Evolutionary conservation across 2,797 vertebrate species (phyloP).

Genomic region (Leptatherina wallacei): DNA sequence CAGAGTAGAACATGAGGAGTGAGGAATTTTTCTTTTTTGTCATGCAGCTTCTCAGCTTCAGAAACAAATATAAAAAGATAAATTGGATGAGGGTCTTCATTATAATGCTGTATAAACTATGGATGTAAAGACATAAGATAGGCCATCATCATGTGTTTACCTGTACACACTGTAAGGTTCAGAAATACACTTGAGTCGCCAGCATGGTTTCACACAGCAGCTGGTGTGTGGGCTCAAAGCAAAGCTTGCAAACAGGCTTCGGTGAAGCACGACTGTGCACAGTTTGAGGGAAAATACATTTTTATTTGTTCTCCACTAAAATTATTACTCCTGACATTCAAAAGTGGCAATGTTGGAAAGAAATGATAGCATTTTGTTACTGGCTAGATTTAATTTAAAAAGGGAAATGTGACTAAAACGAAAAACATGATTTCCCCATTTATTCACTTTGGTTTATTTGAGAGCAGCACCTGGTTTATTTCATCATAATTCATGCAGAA

Average conservation of each 20-base stretch:
- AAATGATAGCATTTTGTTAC: not conserved
- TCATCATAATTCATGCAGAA: not conserved
- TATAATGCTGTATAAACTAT: not conserved
- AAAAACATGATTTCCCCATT: not conserved
- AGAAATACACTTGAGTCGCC: constrained; percentile 54
- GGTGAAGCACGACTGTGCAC: constrained; percentile 21
- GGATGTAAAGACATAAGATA: constrained; percentile 6
- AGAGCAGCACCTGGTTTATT: not conserved
- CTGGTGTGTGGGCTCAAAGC: constrained; percentile 78
- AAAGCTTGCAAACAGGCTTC: constrained; percentile 54
- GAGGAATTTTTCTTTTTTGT: constrained; percentile 34
- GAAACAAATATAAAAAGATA: not conserved
- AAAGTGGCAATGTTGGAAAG: not conserved
- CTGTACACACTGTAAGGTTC: constrained; percentile 43
- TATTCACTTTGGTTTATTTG: not conserved
- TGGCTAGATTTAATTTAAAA: not conserved
- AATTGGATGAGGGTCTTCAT: not conserved
- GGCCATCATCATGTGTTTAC: constrained; percentile 35
- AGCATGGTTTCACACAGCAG: constrained; percentile 75
- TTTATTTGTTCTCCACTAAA: constrained; percentile 32
- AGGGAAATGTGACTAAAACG: not conserved
- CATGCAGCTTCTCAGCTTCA: constrained; percentile 13
- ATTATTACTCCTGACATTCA: not conserved
- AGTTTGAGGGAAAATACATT: constrained; percentile 41
- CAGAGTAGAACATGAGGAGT: constrained; percentile 27